These are phyloP conservation scores for Lophura nycthemera DNA, from an alignment of 2,113 vertebrate genomes.

Conservation along the genomic window DNA sequence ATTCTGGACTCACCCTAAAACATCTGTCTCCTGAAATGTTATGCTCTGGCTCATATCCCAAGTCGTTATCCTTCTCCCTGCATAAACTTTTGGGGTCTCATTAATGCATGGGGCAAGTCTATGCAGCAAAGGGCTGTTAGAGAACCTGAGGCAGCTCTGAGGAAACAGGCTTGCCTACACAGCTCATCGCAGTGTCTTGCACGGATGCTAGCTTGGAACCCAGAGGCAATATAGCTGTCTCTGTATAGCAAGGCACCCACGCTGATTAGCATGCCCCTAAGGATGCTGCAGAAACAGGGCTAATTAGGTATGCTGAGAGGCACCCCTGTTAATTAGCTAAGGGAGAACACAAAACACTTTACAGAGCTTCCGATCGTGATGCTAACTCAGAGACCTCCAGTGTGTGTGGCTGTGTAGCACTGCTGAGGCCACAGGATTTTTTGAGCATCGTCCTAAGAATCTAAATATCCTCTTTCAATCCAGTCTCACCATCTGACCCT, in stretches of 20 bases:
- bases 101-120: constrained; percentile 40
- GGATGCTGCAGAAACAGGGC: constrained; percentile 38
- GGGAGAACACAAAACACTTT: constrained; percentile 28
- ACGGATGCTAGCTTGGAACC: background rate
- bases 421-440: background rate
- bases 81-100: constrained; percentile 35
- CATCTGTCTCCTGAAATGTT: background rate
- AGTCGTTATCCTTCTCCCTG: background rate
- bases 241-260: constrained; percentile 49
- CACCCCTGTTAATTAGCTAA: constrained; percentile 46
- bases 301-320: constrained; percentile 60
- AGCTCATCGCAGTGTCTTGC: background rate
- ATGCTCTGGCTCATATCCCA: background rate
- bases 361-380: constrained; percentile 26
- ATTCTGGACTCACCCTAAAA: background rate
- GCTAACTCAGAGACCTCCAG: constrained; percentile 10
- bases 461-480: constrained; percentile 12
- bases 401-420: background rate
- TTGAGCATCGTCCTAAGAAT: background rate
- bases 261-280: constrained; percentile 53
- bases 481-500: constrained; percentile 11
- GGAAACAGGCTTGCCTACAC: constrained; percentile 33
- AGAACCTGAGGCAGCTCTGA: constrained; percentile 37
- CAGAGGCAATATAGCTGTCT: constrained; percentile 20
- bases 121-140: constrained; percentile 4